Evolutionary conservation across 2,113 vertebrate genomes (phyloP).

Genomic region (Thermophis baileyi): DNA sequence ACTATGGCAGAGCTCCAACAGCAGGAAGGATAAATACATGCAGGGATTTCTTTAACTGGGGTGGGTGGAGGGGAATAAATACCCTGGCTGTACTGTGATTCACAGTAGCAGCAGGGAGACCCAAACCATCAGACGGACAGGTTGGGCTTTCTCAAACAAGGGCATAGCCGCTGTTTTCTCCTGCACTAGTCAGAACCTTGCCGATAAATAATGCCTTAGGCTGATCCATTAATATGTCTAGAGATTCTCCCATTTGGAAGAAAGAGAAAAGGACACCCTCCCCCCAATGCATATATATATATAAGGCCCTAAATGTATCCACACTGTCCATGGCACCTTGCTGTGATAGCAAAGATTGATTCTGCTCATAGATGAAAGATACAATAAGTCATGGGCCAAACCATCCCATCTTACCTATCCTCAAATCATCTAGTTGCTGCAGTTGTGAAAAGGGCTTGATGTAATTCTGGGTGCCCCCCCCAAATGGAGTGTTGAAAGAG

Average conservation of each 20-base stretch:
- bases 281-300: not conserved
- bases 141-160: conserved; percentile 1
- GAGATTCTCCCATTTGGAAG: not conserved
- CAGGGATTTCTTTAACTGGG: conserved; percentile 14
- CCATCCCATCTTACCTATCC: not conserved
- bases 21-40: conserved; percentile 43
- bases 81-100: conserved; percentile 54
- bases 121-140: not conserved
- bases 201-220: not conserved
- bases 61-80: not conserved
- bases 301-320: not conserved
- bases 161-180: not conserved
- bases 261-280: not conserved
- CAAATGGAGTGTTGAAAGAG: not conserved
- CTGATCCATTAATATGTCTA: not conserved
- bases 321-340: not conserved
- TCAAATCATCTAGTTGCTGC: not conserved
- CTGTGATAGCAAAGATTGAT: not conserved
- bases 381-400: not conserved
- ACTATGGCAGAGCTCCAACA: conserved; percentile 33
- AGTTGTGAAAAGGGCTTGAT: conserved; percentile 11
- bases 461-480: not conserved
- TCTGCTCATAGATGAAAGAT: not conserved
- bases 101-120: conserved; percentile 41
- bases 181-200: not conserved